phyloP scores from a whole-genome alignment of 2,113 vertebrate genomes.

The Phaetusa simplex region DNA sequence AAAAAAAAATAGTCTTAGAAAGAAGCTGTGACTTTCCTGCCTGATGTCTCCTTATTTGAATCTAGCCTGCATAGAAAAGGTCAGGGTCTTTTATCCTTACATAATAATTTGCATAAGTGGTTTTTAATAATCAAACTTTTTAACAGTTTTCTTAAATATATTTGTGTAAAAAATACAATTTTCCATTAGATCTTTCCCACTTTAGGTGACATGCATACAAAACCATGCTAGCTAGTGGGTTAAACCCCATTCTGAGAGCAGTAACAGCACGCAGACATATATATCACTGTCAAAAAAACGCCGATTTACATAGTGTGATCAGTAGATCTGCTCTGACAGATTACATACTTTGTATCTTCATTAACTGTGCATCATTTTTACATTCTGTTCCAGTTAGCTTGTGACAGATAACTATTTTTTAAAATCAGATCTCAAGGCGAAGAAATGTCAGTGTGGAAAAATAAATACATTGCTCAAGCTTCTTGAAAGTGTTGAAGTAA shows the following conservation, averaged over 20 bases:
- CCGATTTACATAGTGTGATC: not conserved
- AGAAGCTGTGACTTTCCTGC: not conserved
- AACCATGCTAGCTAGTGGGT: not conserved
- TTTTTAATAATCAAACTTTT: not conserved
- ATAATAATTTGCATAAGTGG: not conserved
- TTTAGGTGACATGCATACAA: not conserved
- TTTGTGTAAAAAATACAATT: not conserved
- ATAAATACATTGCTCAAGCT: slow-evolving; percentile 20
- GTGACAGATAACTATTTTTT: slow-evolving; percentile 42
- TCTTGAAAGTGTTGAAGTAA: slow-evolving; percentile 6
- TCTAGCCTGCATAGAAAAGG: not conserved
- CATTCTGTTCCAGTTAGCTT: slow-evolving; percentile 37
- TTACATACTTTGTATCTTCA: slow-evolving; percentile 38
- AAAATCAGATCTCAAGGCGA: slow-evolving; percentile 24
- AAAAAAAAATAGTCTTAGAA: not conserved
- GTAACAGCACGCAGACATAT: not conserved
- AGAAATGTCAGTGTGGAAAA: slow-evolving; percentile 28
- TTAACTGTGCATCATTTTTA: slow-evolving; percentile 27
- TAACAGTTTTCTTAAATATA: not conserved
- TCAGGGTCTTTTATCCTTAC: not conserved
- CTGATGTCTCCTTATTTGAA: not conserved
- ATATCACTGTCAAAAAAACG: not conserved
- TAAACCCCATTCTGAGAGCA: not conserved
- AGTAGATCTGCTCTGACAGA: slow-evolving; percentile 25
- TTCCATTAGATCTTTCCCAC: not conserved